Evolutionary conservation across 2,888 invertebrate species (phyloP).

Genomic region (Octonoba sinensis): DNA sequence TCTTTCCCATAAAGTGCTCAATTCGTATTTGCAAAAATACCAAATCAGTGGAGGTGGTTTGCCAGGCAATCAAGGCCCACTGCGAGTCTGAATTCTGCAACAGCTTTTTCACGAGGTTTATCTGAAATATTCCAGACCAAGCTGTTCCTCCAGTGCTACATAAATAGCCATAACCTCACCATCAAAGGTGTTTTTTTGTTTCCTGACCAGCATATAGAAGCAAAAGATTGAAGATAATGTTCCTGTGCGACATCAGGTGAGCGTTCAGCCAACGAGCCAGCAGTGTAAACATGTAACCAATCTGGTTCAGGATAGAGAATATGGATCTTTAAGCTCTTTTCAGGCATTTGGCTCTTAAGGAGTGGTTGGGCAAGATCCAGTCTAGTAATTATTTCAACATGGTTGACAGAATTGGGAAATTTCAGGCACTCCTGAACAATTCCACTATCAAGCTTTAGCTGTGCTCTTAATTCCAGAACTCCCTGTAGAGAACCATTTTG

Average conservation of each 20-base stretch:
- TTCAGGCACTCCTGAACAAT: conserved; percentile 1
- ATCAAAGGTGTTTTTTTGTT: conserved; percentile 17
- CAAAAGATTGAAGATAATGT: background rate
- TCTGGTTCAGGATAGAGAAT: background rate
- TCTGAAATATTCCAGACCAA: no score
- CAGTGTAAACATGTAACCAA: conserved; percentile 7
- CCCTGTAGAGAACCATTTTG: background rate
- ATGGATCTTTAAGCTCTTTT: conserved; percentile 5
- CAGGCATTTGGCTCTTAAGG: no score
- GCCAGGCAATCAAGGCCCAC: no score
- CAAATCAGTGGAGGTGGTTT: no score
- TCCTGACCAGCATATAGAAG: conserved; percentile 10
- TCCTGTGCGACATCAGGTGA: background rate
- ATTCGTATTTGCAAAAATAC: no score
- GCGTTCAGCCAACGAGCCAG: background rate
- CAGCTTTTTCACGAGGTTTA: no score
- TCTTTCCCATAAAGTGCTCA: no score
- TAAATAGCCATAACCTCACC: conserved; percentile 15
- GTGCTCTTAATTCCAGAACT: conserved; percentile 3
- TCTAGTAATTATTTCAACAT: conserved; percentile 3
- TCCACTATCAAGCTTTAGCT: conserved; percentile 1
- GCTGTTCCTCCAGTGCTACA: conserved; percentile 2
- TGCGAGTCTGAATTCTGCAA: no score
- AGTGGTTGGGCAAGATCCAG: background rate
- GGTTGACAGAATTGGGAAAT: conserved; percentile 5